Conservation (phyloP, 2,797 vertebrate species). For the Dromococcyx pavoninus region DNA sequence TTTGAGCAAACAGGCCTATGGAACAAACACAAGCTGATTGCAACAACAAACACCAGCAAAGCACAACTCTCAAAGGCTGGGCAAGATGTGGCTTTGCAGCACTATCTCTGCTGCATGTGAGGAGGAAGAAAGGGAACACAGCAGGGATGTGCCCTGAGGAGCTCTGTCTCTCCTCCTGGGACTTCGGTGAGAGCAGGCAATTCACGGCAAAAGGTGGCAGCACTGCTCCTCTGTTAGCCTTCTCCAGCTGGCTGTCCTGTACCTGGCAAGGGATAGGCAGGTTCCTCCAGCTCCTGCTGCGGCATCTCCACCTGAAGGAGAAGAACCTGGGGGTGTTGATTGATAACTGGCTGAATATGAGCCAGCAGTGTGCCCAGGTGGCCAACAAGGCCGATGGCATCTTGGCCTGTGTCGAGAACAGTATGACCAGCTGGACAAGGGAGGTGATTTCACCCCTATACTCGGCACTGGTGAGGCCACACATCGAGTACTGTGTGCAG, state of each 20-base stretch:
- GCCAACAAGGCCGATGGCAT: too few relatives aligned
- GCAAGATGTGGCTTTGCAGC: background rate
- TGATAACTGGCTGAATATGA: too few relatives aligned
- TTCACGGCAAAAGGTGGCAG: background rate
- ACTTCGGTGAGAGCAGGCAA: background rate
- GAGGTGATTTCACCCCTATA: too few relatives aligned
- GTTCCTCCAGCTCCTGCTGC: background rate
- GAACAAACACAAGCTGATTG: background rate
- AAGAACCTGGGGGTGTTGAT: too few relatives aligned
- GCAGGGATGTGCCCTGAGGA: background rate
- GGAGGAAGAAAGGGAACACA: background rate
- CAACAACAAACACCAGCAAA: background rate
- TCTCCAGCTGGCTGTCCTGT: background rate
- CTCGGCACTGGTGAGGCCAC: too few relatives aligned
- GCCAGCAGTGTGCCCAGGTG: too few relatives aligned
- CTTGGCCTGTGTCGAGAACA: too few relatives aligned
- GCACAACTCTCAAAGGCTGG: background rate
- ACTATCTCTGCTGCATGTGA: background rate
- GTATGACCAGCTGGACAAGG: too few relatives aligned
- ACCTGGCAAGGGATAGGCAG: too few relatives aligned
- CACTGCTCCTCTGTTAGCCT: background rate
- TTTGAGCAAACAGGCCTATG: constrained; percentile 34
- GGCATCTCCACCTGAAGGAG: too few relatives aligned
- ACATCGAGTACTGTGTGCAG: too few relatives aligned
- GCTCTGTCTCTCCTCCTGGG: background rate